phyloP scores from a whole-genome alignment of 2,888 invertebrate species.

The Lithosia quadra region DNA sequence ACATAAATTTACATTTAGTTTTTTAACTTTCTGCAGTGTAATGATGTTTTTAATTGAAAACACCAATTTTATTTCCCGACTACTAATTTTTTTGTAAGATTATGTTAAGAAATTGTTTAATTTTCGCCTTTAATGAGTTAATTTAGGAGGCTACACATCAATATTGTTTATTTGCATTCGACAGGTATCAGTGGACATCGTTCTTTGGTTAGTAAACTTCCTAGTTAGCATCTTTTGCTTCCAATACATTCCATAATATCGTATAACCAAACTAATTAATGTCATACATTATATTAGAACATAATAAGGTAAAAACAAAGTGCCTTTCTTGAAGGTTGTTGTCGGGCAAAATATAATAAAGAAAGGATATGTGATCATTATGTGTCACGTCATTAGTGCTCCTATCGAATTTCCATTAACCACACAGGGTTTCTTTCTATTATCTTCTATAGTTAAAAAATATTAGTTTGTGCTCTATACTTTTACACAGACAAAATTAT shows the following conservation, averaged over 20 bases:
- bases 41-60: too few relatives aligned
- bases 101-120: too few relatives aligned
- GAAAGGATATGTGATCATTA: constrained; percentile 17
- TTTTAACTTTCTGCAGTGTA: too few relatives aligned
- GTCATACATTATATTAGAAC: constrained; percentile 5
- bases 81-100: too few relatives aligned
- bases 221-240: not conserved
- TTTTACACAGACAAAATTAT: not conserved
- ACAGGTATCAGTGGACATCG: too few relatives aligned
- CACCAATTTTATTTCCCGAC: too few relatives aligned
- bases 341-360: constrained; percentile 11
- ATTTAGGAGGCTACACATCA: too few relatives aligned
- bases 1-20: too few relatives aligned
- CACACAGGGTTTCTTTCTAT: not conserved
- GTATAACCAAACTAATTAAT: not conserved
- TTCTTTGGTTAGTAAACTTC: too few relatives aligned
- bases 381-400: constrained; percentile 19
- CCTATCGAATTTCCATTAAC: constrained; percentile 24
- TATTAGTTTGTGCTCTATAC: not conserved
- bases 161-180: too few relatives aligned
- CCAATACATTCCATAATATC: not conserved
- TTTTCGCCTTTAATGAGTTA: too few relatives aligned
- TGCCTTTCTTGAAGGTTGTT: constrained; percentile 14
- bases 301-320: constrained; percentile 17
- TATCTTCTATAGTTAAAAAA: not conserved